Percentiles rank a stretch among this genome's conserved stretches.
Evolutionary conservation across 2,113 vertebrate species (phyloP).

Genomic region (Cephalopholis sonnerati): DNA sequence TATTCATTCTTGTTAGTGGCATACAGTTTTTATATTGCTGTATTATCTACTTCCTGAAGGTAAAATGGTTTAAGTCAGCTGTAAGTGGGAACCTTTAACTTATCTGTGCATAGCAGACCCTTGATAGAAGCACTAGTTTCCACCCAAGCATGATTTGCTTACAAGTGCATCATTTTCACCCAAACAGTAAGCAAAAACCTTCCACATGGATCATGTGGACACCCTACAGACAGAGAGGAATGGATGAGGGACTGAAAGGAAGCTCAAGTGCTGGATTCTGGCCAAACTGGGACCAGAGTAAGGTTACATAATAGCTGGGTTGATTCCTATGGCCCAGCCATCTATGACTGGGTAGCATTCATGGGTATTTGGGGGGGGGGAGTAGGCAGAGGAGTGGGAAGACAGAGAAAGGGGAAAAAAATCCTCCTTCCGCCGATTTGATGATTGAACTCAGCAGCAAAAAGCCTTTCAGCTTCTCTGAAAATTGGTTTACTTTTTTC

Average conservation of each 20-base stretch:
- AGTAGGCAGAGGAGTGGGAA: constrained; percentile 2
- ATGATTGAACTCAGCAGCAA: neutral
- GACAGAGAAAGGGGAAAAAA: neutral
- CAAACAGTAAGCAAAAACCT: neutral
- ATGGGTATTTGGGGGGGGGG: constrained; percentile 22
- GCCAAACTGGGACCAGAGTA: constrained; percentile 51
- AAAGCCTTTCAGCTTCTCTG: neutral
- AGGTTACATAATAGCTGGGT: constrained; percentile 57
- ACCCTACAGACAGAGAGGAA: constrained; percentile 12
- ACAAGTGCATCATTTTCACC: neutral
- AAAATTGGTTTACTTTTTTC: neutral
- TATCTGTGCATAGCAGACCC: constrained; percentile 1
- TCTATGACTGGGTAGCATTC: constrained; percentile 70
- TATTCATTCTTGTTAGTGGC: neutral
- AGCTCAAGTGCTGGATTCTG: constrained; percentile 37
- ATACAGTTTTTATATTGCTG: neutral
- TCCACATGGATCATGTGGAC: constrained; percentile 2
- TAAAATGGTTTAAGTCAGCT: neutral
- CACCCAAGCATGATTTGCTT: neutral
- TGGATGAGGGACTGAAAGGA: constrained; percentile 15
- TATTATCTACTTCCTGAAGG: neutral
- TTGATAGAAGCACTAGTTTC: neutral
- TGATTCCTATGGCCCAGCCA: constrained; percentile 52
- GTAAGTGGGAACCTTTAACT: neutral
- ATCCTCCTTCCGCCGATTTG: constrained; percentile 10